Conservation (phyloP, 2,797 vertebrate species). For the Malacoraja senta region DNA sequence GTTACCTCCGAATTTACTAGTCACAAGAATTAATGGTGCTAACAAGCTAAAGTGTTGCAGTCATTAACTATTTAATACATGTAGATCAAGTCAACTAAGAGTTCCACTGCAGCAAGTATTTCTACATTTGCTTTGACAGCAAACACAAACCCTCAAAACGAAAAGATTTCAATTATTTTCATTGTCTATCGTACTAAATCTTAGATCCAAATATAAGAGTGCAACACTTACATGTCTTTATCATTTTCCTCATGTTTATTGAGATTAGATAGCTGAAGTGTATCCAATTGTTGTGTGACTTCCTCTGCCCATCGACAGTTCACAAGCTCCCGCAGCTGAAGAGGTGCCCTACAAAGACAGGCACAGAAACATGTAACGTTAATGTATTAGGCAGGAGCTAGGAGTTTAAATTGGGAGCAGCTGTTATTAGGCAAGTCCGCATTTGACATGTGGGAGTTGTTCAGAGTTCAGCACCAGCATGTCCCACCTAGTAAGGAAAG, state of each 20-base stretch:
- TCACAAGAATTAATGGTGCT: neutral
- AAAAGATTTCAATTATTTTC: neutral
- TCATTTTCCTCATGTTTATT: constrained; percentile 96
- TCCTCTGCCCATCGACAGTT: constrained; percentile 99
- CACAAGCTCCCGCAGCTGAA: constrained; percentile 89
- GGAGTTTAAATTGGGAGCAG: too few relatives aligned
- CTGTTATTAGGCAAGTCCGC: too few relatives aligned
- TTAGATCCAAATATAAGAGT: neutral
- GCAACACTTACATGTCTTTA: constrained; percentile 81
- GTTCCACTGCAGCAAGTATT: neutral
- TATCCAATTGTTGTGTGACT: constrained; percentile 95
- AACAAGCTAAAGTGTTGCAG: neutral
- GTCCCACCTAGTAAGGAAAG: too few relatives aligned
- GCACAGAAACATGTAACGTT: too few relatives aligned
- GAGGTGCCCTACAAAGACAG: constrained; percentile 67
- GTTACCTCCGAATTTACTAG: neutral
- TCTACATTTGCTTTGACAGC: neutral
- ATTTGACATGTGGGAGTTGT: too few relatives aligned
- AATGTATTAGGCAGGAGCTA: too few relatives aligned
- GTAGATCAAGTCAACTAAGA: neutral
- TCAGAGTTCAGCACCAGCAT: too few relatives aligned
- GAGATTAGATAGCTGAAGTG: constrained; percentile 89
- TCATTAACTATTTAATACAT: neutral
- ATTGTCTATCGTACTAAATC: too few relatives aligned
- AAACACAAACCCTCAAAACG: neutral